Evolutionary conservation across 2,113 vertebrate species (phyloP).

Genomic region (Gymnobelideus leadbeateri): DNA sequence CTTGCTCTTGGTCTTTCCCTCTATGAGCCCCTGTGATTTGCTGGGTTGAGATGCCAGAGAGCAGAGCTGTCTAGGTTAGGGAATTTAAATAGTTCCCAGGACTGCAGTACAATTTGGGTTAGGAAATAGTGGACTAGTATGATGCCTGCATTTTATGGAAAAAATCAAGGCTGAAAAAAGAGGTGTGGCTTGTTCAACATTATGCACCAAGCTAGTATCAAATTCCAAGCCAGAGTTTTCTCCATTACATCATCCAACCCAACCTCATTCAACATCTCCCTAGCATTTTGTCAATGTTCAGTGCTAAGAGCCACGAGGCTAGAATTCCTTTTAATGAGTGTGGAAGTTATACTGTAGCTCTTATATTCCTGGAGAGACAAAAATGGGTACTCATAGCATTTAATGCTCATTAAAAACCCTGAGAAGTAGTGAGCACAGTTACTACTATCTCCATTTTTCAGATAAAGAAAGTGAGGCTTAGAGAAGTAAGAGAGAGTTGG

Average conservation of each 20-base stretch:
- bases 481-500: neutral
- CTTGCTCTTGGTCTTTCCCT: neutral
- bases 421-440: neutral
- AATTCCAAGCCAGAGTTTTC: neutral
- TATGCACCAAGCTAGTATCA: neutral
- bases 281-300: neutral
- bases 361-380: neutral
- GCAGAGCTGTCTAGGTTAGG: neutral
- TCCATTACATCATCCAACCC: neutral
- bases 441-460: neutral
- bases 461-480: constrained; percentile 6
- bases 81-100: neutral
- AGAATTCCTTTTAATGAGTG: neutral
- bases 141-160: neutral
- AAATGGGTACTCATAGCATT: neutral
- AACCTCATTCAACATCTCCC: neutral
- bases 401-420: neutral
- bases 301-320: neutral
- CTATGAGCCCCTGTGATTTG: neutral
- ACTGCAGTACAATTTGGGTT: neutral
- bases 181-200: neutral
- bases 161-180: neutral
- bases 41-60: neutral
- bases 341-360: neutral
- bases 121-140: neutral